These are phyloP conservation scores for Hippocampus guttulatus DNA, from an alignment of 2,113 vertebrate species.

Conservation along the genomic window DNA sequence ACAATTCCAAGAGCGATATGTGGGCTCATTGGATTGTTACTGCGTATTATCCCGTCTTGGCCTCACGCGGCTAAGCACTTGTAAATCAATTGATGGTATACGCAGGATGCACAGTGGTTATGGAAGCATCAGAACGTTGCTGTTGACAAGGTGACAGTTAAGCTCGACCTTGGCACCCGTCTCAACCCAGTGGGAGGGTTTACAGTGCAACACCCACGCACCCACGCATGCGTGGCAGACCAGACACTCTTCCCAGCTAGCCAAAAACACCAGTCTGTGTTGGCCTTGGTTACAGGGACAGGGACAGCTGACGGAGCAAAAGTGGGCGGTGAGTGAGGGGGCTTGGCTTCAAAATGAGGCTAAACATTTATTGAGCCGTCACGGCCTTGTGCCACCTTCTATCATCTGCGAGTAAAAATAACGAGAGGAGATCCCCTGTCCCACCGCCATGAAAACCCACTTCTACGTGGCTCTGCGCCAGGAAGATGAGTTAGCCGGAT, in stretches of 20 bases:
- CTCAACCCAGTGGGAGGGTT: constrained; percentile 32
- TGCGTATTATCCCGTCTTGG: not conserved
- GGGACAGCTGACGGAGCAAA: constrained; percentile 1
- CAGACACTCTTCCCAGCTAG: constrained; percentile 8
- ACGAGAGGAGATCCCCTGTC: not conserved
- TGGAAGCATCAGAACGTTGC: constrained; percentile 15
- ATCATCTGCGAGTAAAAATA: constrained; percentile 1
- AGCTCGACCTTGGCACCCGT: constrained; percentile 41
- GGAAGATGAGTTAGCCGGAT: constrained; percentile 46
- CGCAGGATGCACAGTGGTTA: constrained; percentile 1
- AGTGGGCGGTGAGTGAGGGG: not conserved
- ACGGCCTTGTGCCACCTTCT: not conserved
- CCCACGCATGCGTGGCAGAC: constrained; percentile 6
- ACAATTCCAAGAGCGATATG: not conserved
- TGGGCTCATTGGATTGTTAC: not conserved
- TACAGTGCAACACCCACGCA: constrained; percentile 9
- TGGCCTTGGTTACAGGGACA: constrained; percentile 5
- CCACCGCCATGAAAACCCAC: not conserved
- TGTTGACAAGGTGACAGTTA: constrained; percentile 37
- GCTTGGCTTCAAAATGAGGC: not conserved
- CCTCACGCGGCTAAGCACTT: not conserved
- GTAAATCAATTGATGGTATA: not conserved
- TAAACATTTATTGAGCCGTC: not conserved
- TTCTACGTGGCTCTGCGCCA: constrained; percentile 4
- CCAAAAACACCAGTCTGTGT: constrained; percentile 10